These are phyloP conservation scores for Scaptomyza flava DNA, from an alignment of 2,888 invertebrate species.

Conservation along the genomic window DNA sequence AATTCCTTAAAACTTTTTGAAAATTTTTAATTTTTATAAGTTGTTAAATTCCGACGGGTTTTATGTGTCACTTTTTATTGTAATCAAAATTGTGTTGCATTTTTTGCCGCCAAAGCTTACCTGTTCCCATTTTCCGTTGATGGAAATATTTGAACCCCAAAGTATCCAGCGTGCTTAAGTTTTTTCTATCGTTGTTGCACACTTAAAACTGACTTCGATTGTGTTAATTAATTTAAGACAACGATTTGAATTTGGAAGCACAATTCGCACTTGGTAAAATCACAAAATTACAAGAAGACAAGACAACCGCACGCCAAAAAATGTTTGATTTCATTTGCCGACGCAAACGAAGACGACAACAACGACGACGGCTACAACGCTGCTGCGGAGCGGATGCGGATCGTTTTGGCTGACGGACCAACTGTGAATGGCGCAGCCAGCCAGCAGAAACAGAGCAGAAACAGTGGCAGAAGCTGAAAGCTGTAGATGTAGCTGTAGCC, in stretches of 20 bases:
- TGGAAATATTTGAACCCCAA: constrained; percentile 84
- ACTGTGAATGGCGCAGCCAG: constrained; percentile 71
- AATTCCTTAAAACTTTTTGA: background rate
- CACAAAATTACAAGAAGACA: constrained; percentile 14
- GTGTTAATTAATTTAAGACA: constrained; percentile 6
- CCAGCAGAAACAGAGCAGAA: constrained; percentile 33
- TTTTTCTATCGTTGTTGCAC: constrained; percentile 2
- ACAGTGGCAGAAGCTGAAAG: constrained; percentile 20
- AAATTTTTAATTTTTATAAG: background rate
- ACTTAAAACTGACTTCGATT: constrained; percentile 18
- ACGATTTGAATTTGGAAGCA: background rate
- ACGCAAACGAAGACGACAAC: constrained; percentile 48
- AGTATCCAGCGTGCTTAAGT: constrained; percentile 83
- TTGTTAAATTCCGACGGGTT: constrained; percentile 13
- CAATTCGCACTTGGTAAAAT: constrained; percentile 22
- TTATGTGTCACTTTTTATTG: background rate
- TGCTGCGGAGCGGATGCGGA: constrained; percentile 63
- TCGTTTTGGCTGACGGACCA: constrained; percentile 81
- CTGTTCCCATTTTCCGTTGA: constrained; percentile 85
- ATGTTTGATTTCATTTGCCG: constrained; percentile 51
- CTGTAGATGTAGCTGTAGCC: constrained; percentile 2
- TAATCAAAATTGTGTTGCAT: background rate
- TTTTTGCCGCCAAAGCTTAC: constrained; percentile 53
- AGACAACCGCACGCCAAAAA: constrained; percentile 32
- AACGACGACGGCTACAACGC: constrained; percentile 28